These are phyloP conservation scores for Cistogaster globosa DNA, from an alignment of 2,888 invertebrate species.

Conservation along the genomic window DNA sequence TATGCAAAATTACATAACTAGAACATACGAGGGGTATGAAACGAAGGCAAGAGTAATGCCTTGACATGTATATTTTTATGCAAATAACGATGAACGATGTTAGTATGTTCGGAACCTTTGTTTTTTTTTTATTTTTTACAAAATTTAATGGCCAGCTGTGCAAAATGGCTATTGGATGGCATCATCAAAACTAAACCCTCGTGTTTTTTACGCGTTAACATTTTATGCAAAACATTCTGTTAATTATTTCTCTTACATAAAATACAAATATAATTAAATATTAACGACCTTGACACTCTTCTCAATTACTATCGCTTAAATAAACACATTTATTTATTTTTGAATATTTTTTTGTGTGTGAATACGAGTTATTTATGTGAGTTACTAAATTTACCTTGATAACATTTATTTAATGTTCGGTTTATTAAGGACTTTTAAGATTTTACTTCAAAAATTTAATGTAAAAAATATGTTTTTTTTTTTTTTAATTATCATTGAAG, in stretches of 20 bases:
- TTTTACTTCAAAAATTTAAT: too few species aligned
- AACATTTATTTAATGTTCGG: slow-evolving; percentile 8
- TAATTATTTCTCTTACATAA: slow-evolving; percentile 8
- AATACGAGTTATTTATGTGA: too few species aligned
- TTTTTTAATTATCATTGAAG: too few species aligned
- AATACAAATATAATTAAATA: slow-evolving; percentile 17
- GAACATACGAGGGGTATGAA: slow-evolving; percentile 8
- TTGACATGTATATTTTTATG: neutral
- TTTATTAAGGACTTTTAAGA: neutral
- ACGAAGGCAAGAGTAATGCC: neutral
- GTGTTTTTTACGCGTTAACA: neutral
- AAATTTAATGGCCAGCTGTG: too few species aligned
- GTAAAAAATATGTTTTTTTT: too few species aligned
- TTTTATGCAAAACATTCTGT: slow-evolving; percentile 3
- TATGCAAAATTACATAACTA: neutral
- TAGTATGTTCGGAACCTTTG: too few species aligned
- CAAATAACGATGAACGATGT: neutral
- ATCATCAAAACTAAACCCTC: neutral
- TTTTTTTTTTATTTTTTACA: too few species aligned
- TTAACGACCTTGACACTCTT: slow-evolving; percentile 42
- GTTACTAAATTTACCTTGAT: slow-evolving; percentile 28
- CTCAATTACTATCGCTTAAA: slow-evolving; percentile 24
- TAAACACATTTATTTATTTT: slow-evolving; percentile 13
- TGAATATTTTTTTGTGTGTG: neutral
- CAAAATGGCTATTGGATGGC: too few species aligned